These are phyloP conservation scores for Agrotis puta DNA, from an alignment of 2,888 invertebrate species.

Conservation along the genomic window DNA sequence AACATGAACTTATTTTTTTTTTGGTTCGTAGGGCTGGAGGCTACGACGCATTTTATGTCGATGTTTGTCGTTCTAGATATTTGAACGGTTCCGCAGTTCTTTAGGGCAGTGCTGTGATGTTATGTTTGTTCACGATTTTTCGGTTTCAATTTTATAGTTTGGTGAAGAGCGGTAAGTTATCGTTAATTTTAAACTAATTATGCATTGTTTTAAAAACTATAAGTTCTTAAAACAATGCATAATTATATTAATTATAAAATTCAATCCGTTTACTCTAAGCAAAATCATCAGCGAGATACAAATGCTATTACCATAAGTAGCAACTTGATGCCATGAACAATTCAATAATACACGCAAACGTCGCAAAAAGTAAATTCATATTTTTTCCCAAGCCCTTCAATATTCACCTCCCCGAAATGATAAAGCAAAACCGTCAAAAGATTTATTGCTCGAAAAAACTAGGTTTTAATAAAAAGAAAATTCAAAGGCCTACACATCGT, in stretches of 20 bases:
- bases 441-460: constrained; percentile 65
- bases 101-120: constrained; percentile 32
- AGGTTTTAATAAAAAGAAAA: constrained; percentile 70
- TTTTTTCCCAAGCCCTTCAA: constrained; percentile 17
- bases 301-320: neutral
- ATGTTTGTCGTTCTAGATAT: constrained; percentile 60
- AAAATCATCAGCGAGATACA: neutral
- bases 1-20: constrained; percentile 75
- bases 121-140: constrained; percentile 34
- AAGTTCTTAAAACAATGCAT: no score
- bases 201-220: neutral
- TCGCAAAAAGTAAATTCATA: constrained; percentile 14
- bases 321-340: neutral
- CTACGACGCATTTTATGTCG: constrained; percentile 51
- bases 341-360: neutral
- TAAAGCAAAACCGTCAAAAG: constrained; percentile 47
- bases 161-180: neutral
- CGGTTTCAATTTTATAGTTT: neutral
- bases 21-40: constrained; percentile 48
- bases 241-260: no score
- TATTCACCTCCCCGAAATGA: constrained; percentile 38
- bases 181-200: neutral
- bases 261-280: no score
- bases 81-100: constrained; percentile 46
- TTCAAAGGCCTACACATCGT: constrained; percentile 78